phyloP scores from a whole-genome alignment of 2,888 invertebrate species.

The Alcis repandata region DNA sequence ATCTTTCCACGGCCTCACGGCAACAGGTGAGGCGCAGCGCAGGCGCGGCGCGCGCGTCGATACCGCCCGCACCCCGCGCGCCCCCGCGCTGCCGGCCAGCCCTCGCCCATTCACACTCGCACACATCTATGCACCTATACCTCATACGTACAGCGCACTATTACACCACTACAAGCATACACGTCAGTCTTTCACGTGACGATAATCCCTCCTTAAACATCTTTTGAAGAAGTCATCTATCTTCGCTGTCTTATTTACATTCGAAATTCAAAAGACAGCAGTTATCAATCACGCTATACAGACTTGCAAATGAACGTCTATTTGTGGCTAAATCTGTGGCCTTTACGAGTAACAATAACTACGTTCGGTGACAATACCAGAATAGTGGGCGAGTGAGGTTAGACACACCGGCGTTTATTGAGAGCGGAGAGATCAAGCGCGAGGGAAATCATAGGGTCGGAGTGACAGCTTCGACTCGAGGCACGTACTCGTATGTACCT shows the following conservation, averaged over 20 bases:
- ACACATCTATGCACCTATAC: slow-evolving; percentile 59
- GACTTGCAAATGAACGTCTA: slow-evolving; percentile 42
- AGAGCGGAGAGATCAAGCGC: slow-evolving; percentile 51
- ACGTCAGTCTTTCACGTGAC: slow-evolving; percentile 20
- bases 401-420: slow-evolving; percentile 48
- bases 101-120: slow-evolving; percentile 80
- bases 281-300: slow-evolving; percentile 43
- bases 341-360: slow-evolving; percentile 26
- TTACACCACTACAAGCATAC: slow-evolving; percentile 43
- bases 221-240: slow-evolving; percentile 32
- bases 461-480: slow-evolving; percentile 44
- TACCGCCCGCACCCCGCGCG: slow-evolving; percentile 68
- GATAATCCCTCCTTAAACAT: slow-evolving; percentile 26
- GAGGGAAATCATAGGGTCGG: slow-evolving; percentile 47
- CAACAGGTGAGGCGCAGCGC: slow-evolving; percentile 83
- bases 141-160: slow-evolving; percentile 43
- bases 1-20: slow-evolving; percentile 83
- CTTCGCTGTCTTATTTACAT: slow-evolving; percentile 2
- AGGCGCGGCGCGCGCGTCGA: slow-evolving; percentile 82
- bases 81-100: slow-evolving; percentile 56
- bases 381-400: slow-evolving; percentile 21
- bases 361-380: slow-evolving; percentile 37
- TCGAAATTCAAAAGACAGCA: slow-evolving; percentile 41
- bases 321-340: slow-evolving; percentile 41
- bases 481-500: slow-evolving; percentile 54